These are phyloP conservation scores for Armadillidium nasatum DNA, from an alignment of 1,140 invertebrate species.

Conservation along the genomic window DNA sequence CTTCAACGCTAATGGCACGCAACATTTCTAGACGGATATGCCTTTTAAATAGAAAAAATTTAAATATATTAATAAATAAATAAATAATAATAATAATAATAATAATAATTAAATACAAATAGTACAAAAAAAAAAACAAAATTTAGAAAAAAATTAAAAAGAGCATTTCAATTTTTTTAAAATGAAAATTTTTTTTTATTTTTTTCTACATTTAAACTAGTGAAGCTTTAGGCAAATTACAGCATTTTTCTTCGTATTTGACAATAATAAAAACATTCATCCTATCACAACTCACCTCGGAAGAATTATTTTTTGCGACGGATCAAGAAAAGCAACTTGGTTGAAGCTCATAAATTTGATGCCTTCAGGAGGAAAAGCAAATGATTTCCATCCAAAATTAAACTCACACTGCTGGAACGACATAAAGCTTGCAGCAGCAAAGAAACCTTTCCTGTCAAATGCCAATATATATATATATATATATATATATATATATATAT, in stretches of 20 bases:
- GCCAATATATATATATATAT: no score
- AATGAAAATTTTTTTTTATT: no score
- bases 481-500: constrained; percentile 27
- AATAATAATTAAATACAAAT: background rate
- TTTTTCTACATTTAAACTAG: background rate
- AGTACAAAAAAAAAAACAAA: background rate
- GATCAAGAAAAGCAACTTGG: constrained; percentile 63
- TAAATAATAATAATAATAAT: no score
- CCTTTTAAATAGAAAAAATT: constrained; percentile 52
- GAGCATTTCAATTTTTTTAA: background rate
- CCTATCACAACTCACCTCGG: constrained; percentile 56
- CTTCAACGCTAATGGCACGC: constrained; percentile 67
- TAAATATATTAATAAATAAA: background rate
- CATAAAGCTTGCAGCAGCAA: constrained; percentile 92
- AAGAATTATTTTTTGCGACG: constrained; percentile 65
- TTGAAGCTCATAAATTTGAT: constrained; percentile 69
- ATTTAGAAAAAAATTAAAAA: background rate
- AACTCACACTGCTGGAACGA: constrained; percentile 90
- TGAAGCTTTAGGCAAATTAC: background rate
- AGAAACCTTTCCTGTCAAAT: constrained; percentile 70
- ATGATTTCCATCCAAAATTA: constrained; percentile 82
- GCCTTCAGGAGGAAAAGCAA: constrained; percentile 69
- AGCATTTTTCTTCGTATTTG: no score
- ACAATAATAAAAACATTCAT: no score
- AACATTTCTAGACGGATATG: constrained; percentile 70